A percentile compares a stretch with the other conserved stretches of the same genome.
These are phyloP conservation scores for Seira musarum DNA, from an alignment of 2,888 invertebrate genomes.

Conservation along the genomic window DNA sequence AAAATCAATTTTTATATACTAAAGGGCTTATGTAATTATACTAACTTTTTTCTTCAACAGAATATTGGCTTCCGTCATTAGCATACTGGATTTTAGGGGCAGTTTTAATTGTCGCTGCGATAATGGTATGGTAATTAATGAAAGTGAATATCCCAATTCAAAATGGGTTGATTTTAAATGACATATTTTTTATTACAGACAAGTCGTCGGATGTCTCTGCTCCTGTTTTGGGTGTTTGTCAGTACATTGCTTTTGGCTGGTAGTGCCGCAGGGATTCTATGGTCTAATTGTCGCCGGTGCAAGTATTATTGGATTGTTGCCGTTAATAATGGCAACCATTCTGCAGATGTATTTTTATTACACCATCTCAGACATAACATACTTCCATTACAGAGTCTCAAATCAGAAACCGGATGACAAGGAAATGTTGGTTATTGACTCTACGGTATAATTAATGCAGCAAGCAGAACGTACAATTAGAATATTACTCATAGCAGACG, in stretches of 20 bases:
- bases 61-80: constrained; percentile 60
- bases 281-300: constrained; percentile 60
- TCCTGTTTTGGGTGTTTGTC: constrained; percentile 59
- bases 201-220: constrained; percentile 45
- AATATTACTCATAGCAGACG: too few relatives aligned
- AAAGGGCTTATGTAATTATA: neutral
- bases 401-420: constrained; percentile 58
- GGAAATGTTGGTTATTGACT: constrained; percentile 56
- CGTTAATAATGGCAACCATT: constrained; percentile 53
- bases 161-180: constrained; percentile 5
- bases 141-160: neutral
- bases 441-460: constrained; percentile 49
- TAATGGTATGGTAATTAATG: constrained; percentile 37
- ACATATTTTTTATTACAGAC: constrained; percentile 39
- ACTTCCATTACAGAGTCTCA: constrained; percentile 55
- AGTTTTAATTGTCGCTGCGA: constrained; percentile 48
- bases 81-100: constrained; percentile 58
- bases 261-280: constrained; percentile 55
- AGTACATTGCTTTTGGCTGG: constrained; percentile 64
- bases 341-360: constrained; percentile 62
- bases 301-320: constrained; percentile 56
- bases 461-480: too few relatives aligned
- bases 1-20: neutral
- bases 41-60: constrained; percentile 36
- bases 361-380: constrained; percentile 61